Percentiles rank a stretch among this genome's conserved stretches.
Evolutionary conservation across 2,888 invertebrate genomes (phyloP).

Genomic region (Drosophila mimetica): DNA sequence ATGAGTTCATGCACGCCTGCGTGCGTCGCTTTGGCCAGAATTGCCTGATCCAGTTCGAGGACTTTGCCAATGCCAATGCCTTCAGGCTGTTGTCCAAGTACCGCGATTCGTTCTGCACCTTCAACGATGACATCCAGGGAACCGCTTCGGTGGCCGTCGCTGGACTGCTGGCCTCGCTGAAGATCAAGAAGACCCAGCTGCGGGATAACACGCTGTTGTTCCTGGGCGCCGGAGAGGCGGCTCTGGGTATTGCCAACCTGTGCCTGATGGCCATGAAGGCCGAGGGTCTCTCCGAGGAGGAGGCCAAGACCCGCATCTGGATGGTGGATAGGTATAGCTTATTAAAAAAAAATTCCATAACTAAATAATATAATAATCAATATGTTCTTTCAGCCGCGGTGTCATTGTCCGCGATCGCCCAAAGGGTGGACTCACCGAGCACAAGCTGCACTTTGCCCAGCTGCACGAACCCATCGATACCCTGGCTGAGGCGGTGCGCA

Average conservation of each 20-base stretch:
- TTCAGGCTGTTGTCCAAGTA: constrained; percentile 96
- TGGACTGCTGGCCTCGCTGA: constrained; percentile 94
- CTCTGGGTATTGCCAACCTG: constrained; percentile 96
- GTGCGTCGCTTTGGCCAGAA: constrained; percentile 94
- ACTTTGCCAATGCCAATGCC: constrained; percentile 99
- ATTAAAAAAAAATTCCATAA: rapidly evolving
- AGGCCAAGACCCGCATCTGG: constrained; percentile 94
- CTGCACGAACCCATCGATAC: constrained; percentile 90
- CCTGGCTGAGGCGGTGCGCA: constrained; percentile 91
- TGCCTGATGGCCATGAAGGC: constrained; percentile 96
- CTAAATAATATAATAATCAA: not conserved
- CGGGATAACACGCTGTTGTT: constrained; percentile 95
- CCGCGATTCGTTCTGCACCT: constrained; percentile 94
- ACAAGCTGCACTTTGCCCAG: constrained; percentile 94
- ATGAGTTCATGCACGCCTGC: constrained; percentile 98
- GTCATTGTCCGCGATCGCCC: constrained; percentile 95
- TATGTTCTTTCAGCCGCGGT: constrained; percentile 89
- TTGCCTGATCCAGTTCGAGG: constrained; percentile 97
- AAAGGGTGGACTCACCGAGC: constrained; percentile 91
- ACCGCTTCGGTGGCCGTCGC: constrained; percentile 98
- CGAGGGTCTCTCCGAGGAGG: constrained; percentile 91
- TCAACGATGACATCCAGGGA: constrained; percentile 99
- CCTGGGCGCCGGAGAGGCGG: constrained; percentile 98
- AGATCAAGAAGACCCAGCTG: constrained; percentile 92
- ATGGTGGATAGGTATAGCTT: constrained; percentile 90